Percentiles rank a stretch among this genome's conserved stretches.
phyloP scores from a whole-genome alignment of 2,797 vertebrate species.

The Triplophysa yarkandensis region DNA sequence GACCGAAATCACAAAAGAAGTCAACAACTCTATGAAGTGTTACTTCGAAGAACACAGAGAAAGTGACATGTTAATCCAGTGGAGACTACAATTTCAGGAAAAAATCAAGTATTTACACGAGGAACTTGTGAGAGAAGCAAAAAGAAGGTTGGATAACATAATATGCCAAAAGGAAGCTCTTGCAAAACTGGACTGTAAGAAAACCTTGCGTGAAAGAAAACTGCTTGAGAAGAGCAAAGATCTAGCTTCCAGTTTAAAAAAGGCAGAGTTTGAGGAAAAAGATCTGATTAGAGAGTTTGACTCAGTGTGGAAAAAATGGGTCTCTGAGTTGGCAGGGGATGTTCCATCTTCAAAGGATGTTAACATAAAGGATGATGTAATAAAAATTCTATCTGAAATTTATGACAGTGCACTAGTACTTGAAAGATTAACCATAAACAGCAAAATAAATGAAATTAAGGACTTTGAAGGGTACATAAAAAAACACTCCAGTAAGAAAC shows the following conservation, averaged over 20 bases:
- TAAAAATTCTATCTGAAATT: too few species aligned
- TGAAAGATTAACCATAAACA: too few species aligned
- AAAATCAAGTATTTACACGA: neutral
- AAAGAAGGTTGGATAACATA: too few species aligned
- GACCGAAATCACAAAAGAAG: constrained; percentile 44
- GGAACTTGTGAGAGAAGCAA: neutral
- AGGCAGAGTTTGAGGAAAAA: neutral
- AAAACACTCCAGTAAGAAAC: too few species aligned
- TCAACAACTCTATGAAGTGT: constrained; percentile 6
- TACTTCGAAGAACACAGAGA: constrained; percentile 61
- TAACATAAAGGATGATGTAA: neutral
- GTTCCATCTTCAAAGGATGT: neutral
- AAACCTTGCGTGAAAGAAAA: constrained; percentile 13
- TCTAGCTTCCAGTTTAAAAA: neutral
- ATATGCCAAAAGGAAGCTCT: constrained; percentile 12
- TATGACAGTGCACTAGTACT: too few species aligned
- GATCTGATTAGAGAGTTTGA: neutral
- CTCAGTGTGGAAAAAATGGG: neutral
- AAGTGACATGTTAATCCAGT: constrained; percentile 10
- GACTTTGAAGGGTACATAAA: too few species aligned
- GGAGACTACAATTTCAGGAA: neutral
- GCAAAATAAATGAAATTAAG: too few species aligned
- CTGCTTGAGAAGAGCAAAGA: too few species aligned
- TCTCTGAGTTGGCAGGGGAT: too few species aligned
- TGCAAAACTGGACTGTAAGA: constrained; percentile 35